Percentiles rank a stretch among this genome's conserved stretches.
Evolutionary conservation across 2,113 vertebrate species (phyloP).

Genomic region (Synodontis membranacea): DNA sequence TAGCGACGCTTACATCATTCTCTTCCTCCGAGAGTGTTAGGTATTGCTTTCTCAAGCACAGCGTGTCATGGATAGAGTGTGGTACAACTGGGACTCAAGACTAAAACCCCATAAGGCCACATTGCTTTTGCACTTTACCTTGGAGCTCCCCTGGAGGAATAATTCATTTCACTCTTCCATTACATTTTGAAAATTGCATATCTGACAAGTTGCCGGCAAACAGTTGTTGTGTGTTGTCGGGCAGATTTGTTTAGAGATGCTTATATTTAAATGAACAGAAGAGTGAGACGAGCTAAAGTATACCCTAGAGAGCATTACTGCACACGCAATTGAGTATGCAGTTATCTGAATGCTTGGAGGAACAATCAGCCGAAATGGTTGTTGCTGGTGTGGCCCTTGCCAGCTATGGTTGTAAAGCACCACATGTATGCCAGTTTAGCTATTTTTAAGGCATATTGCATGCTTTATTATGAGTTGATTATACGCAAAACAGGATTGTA

Average conservation of each 20-base stretch:
- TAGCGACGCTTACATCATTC: not conserved
- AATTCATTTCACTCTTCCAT: slow-evolving; percentile 12
- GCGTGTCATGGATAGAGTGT: slow-evolving; percentile 10
- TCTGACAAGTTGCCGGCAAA: not conserved
- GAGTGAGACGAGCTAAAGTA: slow-evolving; percentile 35
- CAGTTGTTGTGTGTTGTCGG: slow-evolving; percentile 8
- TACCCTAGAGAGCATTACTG: slow-evolving; percentile 22
- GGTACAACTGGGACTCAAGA: slow-evolving; percentile 1
- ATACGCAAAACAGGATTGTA: not conserved
- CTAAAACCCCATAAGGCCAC: slow-evolving; percentile 10
- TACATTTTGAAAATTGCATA: slow-evolving; percentile 15
- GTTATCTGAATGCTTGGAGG: slow-evolving; percentile 31
- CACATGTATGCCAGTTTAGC: not conserved
- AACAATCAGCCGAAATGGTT: slow-evolving; percentile 33
- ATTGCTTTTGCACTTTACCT: slow-evolving; percentile 2
- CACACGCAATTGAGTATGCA: slow-evolving; percentile 27
- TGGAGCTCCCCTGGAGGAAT: slow-evolving; percentile 2
- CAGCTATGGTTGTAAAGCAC: not conserved
- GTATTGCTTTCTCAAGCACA: not conserved
- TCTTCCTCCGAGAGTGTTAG: not conserved
- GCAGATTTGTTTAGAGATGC: slow-evolving; percentile 21
- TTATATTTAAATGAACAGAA: slow-evolving; percentile 25
- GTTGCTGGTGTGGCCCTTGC: not conserved
- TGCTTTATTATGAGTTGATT: not conserved
- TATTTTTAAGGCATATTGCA: not conserved